phyloP scores from a whole-genome alignment of 2,113 vertebrate species.

The Pseudonaja textilis region DNA sequence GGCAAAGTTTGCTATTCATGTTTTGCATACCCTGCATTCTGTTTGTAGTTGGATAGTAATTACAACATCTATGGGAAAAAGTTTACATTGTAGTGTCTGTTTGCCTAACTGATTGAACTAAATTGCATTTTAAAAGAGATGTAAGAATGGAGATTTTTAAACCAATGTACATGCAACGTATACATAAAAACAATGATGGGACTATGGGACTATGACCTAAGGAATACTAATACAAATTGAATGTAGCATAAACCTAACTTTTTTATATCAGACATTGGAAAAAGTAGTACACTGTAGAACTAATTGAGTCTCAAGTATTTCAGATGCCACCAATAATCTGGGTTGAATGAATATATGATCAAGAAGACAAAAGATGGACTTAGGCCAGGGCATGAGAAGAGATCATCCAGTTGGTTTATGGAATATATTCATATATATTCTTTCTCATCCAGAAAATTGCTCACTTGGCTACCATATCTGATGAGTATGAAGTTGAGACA shows the following conservation, averaged over 20 bases:
- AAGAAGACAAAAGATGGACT: fast-evolving
- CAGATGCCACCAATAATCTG: constrained; percentile 1
- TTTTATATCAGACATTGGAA: constrained; percentile 12
- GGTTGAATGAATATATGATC: constrained; percentile 19
- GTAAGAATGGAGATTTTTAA: not conserved
- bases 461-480: not conserved
- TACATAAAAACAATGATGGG: not conserved
- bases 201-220: too few relatives aligned
- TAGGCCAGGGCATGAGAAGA: not conserved
- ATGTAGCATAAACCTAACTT: constrained; percentile 26
- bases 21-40: constrained; percentile 39
- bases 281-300: constrained; percentile 27
- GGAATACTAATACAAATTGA: not conserved
- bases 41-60: constrained; percentile 74
- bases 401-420: not conserved
- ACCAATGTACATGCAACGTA: not conserved
- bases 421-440: not conserved
- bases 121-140: constrained; percentile 36
- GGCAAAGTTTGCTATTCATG: constrained; percentile 24
- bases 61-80: constrained; percentile 69
- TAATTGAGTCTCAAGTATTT: constrained; percentile 37
- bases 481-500: not conserved
- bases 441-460: not conserved
- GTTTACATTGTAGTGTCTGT: constrained; percentile 30
- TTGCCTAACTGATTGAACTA: constrained; percentile 40